Percentiles rank a stretch among this genome's conserved stretches.
phyloP scores from a whole-genome alignment of 2,797 vertebrate species.

The Chromis chromis region DNA sequence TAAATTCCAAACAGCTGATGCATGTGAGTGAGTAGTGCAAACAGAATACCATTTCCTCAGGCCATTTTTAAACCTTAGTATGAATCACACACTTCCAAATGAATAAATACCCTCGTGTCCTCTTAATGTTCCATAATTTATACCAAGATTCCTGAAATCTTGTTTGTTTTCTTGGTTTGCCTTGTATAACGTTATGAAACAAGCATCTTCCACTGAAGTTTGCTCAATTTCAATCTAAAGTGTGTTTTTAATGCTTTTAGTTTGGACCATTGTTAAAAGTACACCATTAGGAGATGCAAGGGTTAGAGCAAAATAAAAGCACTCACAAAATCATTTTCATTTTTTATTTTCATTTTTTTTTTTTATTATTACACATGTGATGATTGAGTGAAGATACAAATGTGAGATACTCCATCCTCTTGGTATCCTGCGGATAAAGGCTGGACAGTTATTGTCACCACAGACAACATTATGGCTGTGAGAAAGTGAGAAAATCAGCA shows the following conservation, averaged over 20 bases:
- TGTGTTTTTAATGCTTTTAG: slow-evolving; percentile 9
- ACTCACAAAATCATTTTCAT: slow-evolving; percentile 79
- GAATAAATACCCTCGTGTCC: background rate
- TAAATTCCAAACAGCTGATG: slow-evolving; percentile 9
- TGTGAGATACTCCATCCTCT: slow-evolving; percentile 85
- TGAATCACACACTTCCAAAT: background rate
- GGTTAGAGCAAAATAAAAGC: slow-evolving; percentile 74
- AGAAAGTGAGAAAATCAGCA: slow-evolving; percentile 14
- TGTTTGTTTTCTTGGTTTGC: background rate
- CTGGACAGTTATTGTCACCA: slow-evolving; percentile 82
- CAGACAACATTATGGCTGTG: slow-evolving; percentile 26
- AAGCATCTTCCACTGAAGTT: background rate
- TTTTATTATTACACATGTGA: slow-evolving; percentile 84
- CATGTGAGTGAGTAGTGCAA: background rate
- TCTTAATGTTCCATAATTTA: background rate
- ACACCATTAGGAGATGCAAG: slow-evolving; percentile 17
- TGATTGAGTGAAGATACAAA: slow-evolving; percentile 84
- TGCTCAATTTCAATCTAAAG: background rate
- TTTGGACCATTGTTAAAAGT: background rate
- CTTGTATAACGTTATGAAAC: background rate
- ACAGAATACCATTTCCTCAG: slow-evolving; percentile 5
- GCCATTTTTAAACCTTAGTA: background rate
- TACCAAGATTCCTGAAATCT: background rate
- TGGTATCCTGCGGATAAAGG: slow-evolving; percentile 90
- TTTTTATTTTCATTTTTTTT: slow-evolving; percentile 86